Conservation (phyloP, 2,888 invertebrate genomes). For the Thera britannica region DNA sequence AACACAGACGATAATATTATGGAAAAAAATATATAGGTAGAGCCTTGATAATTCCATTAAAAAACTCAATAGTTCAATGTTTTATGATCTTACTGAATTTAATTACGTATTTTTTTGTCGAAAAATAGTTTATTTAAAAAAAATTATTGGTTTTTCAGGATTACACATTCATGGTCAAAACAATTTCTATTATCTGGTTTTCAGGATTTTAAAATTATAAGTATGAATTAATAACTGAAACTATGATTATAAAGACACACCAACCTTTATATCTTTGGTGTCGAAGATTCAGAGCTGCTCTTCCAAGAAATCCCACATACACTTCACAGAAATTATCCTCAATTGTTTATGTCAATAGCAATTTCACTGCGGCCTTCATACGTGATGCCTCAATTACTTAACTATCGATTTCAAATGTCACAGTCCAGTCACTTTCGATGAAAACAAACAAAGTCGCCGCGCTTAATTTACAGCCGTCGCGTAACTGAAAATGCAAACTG, state of each 20-base stretch:
- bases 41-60: too few relatives aligned
- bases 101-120: too few relatives aligned
- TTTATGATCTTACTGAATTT: too few relatives aligned
- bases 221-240: not conserved
- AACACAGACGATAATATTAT: not conserved
- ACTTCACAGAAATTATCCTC: constrained; percentile 65
- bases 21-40: too few relatives aligned
- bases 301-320: constrained; percentile 71
- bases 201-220: not conserved
- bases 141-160: too few relatives aligned
- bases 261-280: constrained; percentile 80
- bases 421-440: constrained; percentile 75
- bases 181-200: too few relatives aligned
- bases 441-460: constrained; percentile 63
- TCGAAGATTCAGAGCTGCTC: constrained; percentile 48
- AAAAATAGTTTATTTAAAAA: too few relatives aligned
- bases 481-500: constrained; percentile 77
- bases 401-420: constrained; percentile 77
- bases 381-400: constrained; percentile 61
- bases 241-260: constrained; percentile 39
- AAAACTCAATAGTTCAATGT: too few relatives aligned
- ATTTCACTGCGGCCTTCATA: constrained; percentile 61
- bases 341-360: constrained; percentile 59
- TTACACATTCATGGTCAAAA: too few relatives aligned
- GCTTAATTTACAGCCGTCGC: constrained; percentile 59